Evolutionary conservation across 2,113 vertebrate species (phyloP).

Genomic region (Cochlearius cochlearius): DNA sequence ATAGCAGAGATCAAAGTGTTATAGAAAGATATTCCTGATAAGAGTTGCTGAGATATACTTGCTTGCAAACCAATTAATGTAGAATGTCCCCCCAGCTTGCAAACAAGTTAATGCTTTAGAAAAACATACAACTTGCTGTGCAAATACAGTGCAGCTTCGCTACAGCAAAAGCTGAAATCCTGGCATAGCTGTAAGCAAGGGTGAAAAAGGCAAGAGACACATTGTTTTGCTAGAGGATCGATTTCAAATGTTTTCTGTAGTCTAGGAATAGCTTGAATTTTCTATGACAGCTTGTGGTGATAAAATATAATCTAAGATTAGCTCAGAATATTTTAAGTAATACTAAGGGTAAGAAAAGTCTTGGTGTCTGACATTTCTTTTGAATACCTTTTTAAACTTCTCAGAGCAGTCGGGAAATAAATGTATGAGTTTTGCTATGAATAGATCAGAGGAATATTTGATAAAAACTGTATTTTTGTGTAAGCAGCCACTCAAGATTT

Average conservation of each 20-base stretch:
- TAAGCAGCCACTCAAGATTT: neutral
- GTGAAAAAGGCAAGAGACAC: neutral
- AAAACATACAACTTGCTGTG: neutral
- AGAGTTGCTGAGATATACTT: neutral
- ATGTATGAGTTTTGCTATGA: neutral
- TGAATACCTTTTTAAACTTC: neutral
- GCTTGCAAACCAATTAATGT: neutral
- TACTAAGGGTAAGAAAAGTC: neutral
- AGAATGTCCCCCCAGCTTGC: neutral
- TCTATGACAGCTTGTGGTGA: neutral
- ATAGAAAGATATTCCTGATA: neutral
- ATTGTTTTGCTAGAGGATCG: conserved; percentile 4
- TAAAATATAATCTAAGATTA: conserved; percentile 34
- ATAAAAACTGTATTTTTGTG: neutral
- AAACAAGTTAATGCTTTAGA: conserved; percentile 8
- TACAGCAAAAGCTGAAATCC: neutral
- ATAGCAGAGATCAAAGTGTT: neutral
- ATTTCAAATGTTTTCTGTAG: neutral
- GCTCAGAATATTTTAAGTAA: conserved; percentile 5
- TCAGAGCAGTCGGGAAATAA: neutral
- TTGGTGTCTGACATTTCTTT: neutral
- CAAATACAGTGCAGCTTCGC: neutral
- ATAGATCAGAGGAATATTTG: neutral
- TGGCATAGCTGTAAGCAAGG: neutral
- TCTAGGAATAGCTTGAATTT: conserved; percentile 32